These are phyloP conservation scores for Callyntrura sp. DNA, from an alignment of 2,888 invertebrate species.

Conservation along the genomic window DNA sequence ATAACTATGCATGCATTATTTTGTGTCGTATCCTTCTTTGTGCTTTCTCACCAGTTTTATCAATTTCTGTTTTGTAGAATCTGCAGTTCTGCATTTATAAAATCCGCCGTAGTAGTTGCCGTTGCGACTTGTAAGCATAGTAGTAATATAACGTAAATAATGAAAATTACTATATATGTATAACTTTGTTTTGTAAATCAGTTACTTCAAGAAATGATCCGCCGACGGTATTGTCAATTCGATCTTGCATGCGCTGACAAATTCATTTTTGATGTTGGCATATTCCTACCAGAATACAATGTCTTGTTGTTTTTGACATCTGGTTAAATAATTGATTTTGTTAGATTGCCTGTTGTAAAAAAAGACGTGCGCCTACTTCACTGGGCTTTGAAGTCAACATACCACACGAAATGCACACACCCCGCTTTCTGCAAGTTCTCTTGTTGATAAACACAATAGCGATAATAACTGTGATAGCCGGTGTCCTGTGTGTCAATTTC, in stretches of 20 bases:
- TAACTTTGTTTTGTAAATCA: neutral
- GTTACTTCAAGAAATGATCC: neutral
- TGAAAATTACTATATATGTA: too few relatives aligned
- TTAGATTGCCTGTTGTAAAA: constrained; percentile 11
- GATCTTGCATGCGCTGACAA: neutral
- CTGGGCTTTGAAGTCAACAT: neutral
- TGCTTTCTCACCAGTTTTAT: too few relatives aligned
- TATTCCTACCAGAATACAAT: neutral
- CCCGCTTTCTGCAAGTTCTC: neutral
- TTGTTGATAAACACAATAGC: neutral
- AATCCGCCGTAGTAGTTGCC: too few relatives aligned
- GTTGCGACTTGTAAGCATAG: too few relatives aligned
- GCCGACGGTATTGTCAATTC: neutral
- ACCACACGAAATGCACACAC: neutral
- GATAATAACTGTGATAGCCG: constrained; percentile 36
- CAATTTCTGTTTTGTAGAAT: too few relatives aligned
- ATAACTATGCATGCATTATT: too few relatives aligned
- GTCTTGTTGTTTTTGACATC: constrained; percentile 66
- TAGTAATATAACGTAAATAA: too few relatives aligned
- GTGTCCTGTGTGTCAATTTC: constrained; percentile 40
- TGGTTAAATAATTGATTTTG: constrained; percentile 65
- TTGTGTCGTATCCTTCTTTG: too few relatives aligned
- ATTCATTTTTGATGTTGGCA: neutral
- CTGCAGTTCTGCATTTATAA: too few relatives aligned
- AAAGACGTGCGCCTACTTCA: neutral